Conservation (phyloP, 2,888 invertebrate species). For the Incurvaria masculella region DNA sequence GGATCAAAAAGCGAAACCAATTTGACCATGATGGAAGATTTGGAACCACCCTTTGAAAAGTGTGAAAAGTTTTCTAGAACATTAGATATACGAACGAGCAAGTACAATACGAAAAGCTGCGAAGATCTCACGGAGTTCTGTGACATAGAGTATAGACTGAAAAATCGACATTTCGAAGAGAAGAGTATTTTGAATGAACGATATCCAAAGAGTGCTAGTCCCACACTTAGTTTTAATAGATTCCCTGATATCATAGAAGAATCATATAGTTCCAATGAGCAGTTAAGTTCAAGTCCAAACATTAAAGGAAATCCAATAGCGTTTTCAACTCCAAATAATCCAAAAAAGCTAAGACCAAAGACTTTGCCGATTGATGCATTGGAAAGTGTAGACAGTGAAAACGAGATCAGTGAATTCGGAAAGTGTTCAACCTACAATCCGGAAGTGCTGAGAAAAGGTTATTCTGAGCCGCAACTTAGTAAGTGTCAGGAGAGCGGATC, state of each 20-base stretch:
- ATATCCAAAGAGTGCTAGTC: background rate
- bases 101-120: slow-evolving; percentile 43
- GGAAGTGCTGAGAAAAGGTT: slow-evolving; percentile 35
- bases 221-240: background rate
- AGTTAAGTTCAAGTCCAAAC: background rate
- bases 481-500: slow-evolving; percentile 40
- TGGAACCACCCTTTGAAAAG: background rate
- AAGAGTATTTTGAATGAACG: slow-evolving; percentile 31
- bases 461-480: slow-evolving; percentile 41
- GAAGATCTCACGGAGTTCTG: slow-evolving; percentile 44
- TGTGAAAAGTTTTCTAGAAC: background rate
- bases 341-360: background rate
- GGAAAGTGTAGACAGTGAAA: background rate
- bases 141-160: slow-evolving; percentile 33
- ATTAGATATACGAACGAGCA: background rate
- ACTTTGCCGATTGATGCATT: background rate
- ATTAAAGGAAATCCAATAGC: background rate
- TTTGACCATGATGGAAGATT: slow-evolving; percentile 33
- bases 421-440: slow-evolving; percentile 31
- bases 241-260: background rate
- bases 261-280: background rate
- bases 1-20: slow-evolving; percentile 46
- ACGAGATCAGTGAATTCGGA: slow-evolving; percentile 28
- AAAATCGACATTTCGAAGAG: slow-evolving; percentile 40
- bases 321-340: background rate